Base-by-base conservation (phyloP, 2,888 invertebrate species). In the Pachycephus smyrnensis region DNA sequence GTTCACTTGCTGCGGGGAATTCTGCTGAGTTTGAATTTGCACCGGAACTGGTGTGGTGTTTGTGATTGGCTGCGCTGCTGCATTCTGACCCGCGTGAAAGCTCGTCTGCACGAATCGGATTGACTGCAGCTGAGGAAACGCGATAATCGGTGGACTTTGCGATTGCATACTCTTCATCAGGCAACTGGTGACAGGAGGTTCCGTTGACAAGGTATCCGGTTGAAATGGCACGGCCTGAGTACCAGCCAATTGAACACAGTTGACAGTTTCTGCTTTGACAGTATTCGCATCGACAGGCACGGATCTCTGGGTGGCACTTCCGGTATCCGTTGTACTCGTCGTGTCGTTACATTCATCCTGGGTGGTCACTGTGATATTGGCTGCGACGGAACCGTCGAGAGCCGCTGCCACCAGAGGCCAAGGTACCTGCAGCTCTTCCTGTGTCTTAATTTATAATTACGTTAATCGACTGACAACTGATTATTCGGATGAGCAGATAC, bases 351-450 rank as follows among this genome's bases (percentile, higher is more conserved):
- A 89, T 74, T 91, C 89, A 30, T 89, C 89, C 77, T 90, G 90
- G 11, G 90, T 89, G 1, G 89, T 86, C 2, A 89, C 90, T 0
- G 90, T 88, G 36, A 89, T 90, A 74, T 90, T 91, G 12, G 90
- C 89, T 23, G 89, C 88, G 3, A 91, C 91, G 9, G 91, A 88
- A 69, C 88, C 90, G 80, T 92, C 92, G 33, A 93, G 85, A 68
- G 93, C 92, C n/a, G 93, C 93, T 12, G 93, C 92, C n/a, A 93
- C 93, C 87, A 93, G 77, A 30, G 91, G 91, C 91, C 91, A 91
- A n/a, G 90, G 91, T 32, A 94, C 94, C 87, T 94, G 94, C 76
- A 94, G 88, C 84, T 94, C 94, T 88, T 94, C 94, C 88, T 94
- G 93, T 92, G 93, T 82, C 87, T 89, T 81, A 69, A 40, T 40